Conservation (phyloP, 2,888 invertebrate species). For the Portevinia maculata region DNA sequence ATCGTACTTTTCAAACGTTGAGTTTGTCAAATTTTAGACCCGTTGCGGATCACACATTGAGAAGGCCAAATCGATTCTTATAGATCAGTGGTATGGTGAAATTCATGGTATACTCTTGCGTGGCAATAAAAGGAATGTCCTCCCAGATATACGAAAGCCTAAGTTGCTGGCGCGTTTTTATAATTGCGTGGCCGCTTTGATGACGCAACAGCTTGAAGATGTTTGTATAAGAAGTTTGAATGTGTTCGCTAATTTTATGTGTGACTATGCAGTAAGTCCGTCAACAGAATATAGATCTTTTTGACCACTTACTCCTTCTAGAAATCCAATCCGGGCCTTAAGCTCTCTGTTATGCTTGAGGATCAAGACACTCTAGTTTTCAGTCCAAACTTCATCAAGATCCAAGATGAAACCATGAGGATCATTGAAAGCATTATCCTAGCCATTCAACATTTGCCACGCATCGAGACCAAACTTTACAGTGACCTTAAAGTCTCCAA, state of each 20-base stretch:
- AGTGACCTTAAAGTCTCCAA: slow-evolving; percentile 79
- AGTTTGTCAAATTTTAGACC: slow-evolving; percentile 75
- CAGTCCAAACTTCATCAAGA: slow-evolving; percentile 89
- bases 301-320: slow-evolving; percentile 79
- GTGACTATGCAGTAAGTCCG: slow-evolving; percentile 87
- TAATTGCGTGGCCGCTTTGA: slow-evolving; percentile 92
- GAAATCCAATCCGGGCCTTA: slow-evolving; percentile 88
- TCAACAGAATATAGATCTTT: background rate
- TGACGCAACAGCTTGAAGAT: slow-evolving; percentile 94
- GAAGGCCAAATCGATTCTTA: slow-evolving; percentile 86
- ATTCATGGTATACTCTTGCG: slow-evolving; percentile 82
- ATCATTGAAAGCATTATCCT: slow-evolving; percentile 90
- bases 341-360: slow-evolving; percentile 80
- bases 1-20: background rate
- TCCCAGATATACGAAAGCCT: slow-evolving; percentile 87
- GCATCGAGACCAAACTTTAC: slow-evolving; percentile 89
- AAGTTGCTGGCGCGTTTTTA: slow-evolving; percentile 90
- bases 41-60: slow-evolving; percentile 86
- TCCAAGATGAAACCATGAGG: slow-evolving; percentile 87
- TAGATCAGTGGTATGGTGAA: slow-evolving; percentile 83
- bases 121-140: slow-evolving; percentile 87
- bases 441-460: slow-evolving; percentile 88
- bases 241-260: slow-evolving; percentile 90
- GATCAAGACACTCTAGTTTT: slow-evolving; percentile 86
- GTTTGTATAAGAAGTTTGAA: slow-evolving; percentile 91